phyloP scores from a whole-genome alignment of 2,797 vertebrate genomes.

The Lophotriccus pileatus region DNA sequence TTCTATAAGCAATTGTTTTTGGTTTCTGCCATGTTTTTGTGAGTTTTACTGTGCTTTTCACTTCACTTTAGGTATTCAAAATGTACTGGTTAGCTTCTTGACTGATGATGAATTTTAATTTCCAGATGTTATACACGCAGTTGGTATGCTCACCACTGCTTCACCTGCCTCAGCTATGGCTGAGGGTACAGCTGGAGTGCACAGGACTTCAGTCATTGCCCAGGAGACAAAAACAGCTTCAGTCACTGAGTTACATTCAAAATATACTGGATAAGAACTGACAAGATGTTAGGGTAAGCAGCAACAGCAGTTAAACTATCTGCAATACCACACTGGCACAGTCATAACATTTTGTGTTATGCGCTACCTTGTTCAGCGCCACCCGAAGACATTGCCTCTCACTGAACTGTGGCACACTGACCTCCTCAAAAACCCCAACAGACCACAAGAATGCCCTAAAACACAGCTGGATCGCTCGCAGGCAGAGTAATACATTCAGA shows the following conservation, averaged over 20 bases:
- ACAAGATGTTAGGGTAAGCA: not conserved
- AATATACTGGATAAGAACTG: not conserved
- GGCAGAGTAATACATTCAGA: not conserved
- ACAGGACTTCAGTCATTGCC: not conserved
- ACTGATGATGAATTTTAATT: not conserved
- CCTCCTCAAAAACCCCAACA: not conserved
- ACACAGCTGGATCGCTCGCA: not conserved
- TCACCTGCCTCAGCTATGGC: not conserved
- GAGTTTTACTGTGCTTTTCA: not conserved
- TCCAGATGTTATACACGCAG: rapidly evolving
- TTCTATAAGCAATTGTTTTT: not conserved
- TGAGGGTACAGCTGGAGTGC: not conserved
- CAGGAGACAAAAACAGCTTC: not conserved
- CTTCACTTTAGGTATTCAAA: not conserved
- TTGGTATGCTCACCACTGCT: not conserved
- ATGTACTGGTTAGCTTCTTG: not conserved
- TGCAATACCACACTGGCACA: not conserved
- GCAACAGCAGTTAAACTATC: not conserved
- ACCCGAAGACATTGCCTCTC: not conserved
- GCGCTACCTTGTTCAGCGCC: not conserved
- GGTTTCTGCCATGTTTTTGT: not conserved
- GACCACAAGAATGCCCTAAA: not conserved
- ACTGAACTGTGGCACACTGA: not conserved
- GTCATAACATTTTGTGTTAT: not conserved
- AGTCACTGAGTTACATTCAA: not conserved